Percentiles rank a stretch among this genome's conserved stretches.
These are phyloP conservation scores for Notarius lentiginosus DNA, from an alignment of 2,113 vertebrate genomes.

Conservation along the genomic window DNA sequence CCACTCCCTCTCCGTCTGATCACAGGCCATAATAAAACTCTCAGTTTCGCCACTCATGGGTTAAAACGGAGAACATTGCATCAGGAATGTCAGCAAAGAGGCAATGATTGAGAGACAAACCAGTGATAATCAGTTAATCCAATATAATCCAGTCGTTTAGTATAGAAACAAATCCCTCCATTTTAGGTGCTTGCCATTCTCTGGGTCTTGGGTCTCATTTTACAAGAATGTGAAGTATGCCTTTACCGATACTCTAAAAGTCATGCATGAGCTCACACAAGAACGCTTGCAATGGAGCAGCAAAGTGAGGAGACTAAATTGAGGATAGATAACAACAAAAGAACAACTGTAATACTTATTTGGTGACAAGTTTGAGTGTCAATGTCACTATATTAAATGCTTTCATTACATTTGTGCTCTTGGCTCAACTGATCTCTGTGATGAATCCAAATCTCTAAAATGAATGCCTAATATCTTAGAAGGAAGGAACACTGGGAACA, in stretches of 20 bases:
- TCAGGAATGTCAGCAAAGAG: conserved; percentile 24
- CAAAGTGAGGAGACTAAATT: conserved; percentile 16
- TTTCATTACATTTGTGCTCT: neutral
- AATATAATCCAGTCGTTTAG: conserved; percentile 34
- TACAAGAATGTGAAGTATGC: conserved; percentile 50
- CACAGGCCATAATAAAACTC: neutral
- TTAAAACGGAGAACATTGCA: neutral
- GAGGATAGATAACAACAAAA: neutral
- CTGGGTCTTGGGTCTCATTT: conserved; percentile 34
- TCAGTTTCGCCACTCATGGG: neutral
- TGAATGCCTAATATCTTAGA: neutral
- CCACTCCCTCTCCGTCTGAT: neutral
- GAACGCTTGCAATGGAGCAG: conserved; percentile 29
- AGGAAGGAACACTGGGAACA: neutral
- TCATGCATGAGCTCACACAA: conserved; percentile 47
- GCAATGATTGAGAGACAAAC: neutral
- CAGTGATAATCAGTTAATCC: conserved; percentile 39
- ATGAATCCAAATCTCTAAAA: neutral
- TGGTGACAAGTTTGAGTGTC: neutral
- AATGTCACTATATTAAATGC: neutral
- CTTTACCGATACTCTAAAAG: conserved; percentile 43
- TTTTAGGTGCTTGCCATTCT: conserved; percentile 26
- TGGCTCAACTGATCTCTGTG: neutral
- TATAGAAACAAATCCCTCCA: neutral
- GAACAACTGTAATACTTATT: neutral